Percentiles rank a stretch among this genome's conserved stretches.
Evolutionary conservation across 1,140 invertebrate species (phyloP).

Genomic region (Drosophila rhopaloa): DNA sequence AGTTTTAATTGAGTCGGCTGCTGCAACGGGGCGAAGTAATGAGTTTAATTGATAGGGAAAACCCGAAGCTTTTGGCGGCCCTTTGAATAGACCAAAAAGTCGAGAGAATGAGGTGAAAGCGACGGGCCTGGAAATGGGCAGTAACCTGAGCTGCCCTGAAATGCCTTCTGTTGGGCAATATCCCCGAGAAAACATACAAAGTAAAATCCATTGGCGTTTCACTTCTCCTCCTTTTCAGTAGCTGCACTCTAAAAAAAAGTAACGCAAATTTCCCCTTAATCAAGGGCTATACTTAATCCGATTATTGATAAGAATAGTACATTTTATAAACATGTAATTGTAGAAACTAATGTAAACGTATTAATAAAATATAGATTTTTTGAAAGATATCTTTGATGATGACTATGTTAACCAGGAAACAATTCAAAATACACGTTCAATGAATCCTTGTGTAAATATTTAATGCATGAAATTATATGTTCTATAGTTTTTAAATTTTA

Average conservation of each 20-base stretch:
- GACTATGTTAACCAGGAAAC: no score
- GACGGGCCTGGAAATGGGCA: conserved; percentile 37
- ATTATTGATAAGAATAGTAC: no score
- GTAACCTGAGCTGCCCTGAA: conserved; percentile 44
- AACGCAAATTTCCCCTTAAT: no score
- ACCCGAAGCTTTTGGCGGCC: conserved; percentile 24
- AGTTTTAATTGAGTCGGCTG: conserved; percentile 75
- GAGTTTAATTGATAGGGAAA: conserved; percentile 80
- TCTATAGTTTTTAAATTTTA: no score
- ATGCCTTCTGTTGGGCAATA: conserved; percentile 60
- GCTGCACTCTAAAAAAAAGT: conserved; percentile 6
- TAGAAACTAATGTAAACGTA: no score
- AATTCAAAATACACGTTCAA: no score
- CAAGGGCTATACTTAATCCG: no score
- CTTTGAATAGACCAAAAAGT: conserved; percentile 40
- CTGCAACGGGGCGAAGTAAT: conserved; percentile 48
- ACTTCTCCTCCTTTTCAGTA: conserved; percentile 27
- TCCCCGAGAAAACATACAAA: conserved; percentile 16
- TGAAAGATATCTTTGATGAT: no score
- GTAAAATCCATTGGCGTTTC: conserved; percentile 20
- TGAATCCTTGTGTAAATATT: no score
- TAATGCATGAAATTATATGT: no score
- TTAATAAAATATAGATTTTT: no score
- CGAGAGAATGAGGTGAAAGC: conserved; percentile 67
- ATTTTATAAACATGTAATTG: no score